Conservation (phyloP, 2,888 invertebrate species). For the Gymnocheta viridis region DNA sequence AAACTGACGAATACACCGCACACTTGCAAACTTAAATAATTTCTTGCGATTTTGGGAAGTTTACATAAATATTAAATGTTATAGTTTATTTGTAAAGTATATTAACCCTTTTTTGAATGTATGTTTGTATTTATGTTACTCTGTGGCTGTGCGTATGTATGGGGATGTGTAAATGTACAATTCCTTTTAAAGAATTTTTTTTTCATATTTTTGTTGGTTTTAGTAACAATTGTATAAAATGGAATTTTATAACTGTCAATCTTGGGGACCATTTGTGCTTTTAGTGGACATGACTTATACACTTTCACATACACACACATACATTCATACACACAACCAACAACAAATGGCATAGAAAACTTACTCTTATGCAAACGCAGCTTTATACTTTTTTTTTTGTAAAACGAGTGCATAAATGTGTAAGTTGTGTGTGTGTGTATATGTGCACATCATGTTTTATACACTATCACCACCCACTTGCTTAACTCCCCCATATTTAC, state of each 20-base stretch:
- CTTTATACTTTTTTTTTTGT: no score
- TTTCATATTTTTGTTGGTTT: conserved; percentile 21
- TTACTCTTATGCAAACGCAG: conserved; percentile 10
- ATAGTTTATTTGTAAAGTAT: no score
- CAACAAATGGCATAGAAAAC: conserved; percentile 19
- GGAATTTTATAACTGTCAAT: conserved; percentile 63
- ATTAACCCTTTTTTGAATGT: conserved; percentile 50
- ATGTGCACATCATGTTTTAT: neutral
- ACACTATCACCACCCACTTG: conserved; percentile 41
- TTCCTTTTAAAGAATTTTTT: conserved; percentile 11
- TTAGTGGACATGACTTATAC: conserved; percentile 64
- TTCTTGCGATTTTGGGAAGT: conserved; percentile 2
- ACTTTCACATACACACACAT: neutral
- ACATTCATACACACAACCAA: neutral
- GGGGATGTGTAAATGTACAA: conserved; percentile 8
- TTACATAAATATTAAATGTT: conserved; percentile 57
- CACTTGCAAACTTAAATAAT: neutral
- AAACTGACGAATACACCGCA: neutral
- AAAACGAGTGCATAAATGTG: neutral
- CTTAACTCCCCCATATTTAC: conserved; percentile 56
- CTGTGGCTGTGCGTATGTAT: conserved; percentile 8
- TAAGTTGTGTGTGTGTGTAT: neutral
- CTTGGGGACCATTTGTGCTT: conserved; percentile 65
- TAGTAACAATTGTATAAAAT: conserved; percentile 38
- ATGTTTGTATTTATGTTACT: neutral